A percentile compares a stretch with the other conserved stretches of the same genome.
Conservation (phyloP, 2,797 vertebrate genomes). For the Pseudomugil tenellus region DNA sequence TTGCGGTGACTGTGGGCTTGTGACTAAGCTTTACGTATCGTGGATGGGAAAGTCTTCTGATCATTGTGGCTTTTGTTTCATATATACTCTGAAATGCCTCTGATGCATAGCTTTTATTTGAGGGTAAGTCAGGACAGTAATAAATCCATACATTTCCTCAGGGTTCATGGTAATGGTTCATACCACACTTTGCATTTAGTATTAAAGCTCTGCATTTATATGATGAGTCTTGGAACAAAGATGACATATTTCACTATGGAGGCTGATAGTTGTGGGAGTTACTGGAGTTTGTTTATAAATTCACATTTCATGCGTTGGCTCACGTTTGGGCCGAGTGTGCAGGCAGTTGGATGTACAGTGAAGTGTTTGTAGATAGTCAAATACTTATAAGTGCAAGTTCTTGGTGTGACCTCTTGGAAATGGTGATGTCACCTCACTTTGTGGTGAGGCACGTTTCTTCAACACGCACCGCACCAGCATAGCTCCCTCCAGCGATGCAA, state of each 20-base stretch:
- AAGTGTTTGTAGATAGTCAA: slow-evolving; percentile 41
- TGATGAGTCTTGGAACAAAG: slow-evolving; percentile 59
- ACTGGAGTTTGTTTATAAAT: slow-evolving; percentile 52
- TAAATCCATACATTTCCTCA: slow-evolving; percentile 73
- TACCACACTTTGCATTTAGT: slow-evolving; percentile 56
- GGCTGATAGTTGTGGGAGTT: slow-evolving; percentile 33
- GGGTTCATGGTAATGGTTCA: slow-evolving; percentile 68
- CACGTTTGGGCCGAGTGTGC: slow-evolving; percentile 13
- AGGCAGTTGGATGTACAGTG: slow-evolving; percentile 44
- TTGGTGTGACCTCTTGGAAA: slow-evolving; percentile 39
- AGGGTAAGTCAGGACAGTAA: slow-evolving; percentile 44
- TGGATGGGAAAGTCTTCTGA: slow-evolving; percentile 58
- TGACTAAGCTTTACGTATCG: slow-evolving; percentile 70
- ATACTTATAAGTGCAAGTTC: slow-evolving; percentile 38
- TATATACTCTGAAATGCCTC: slow-evolving; percentile 63
- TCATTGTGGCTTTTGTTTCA: slow-evolving; percentile 68
- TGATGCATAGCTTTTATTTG: slow-evolving; percentile 57
- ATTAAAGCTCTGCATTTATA: slow-evolving; percentile 66
- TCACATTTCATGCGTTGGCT: slow-evolving; percentile 30
- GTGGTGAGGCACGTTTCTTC: slow-evolving; percentile 53
- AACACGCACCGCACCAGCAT: slow-evolving; percentile 67
- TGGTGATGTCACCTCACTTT: slow-evolving; percentile 69
- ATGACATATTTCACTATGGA: slow-evolving; percentile 46
- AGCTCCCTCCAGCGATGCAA: slow-evolving; percentile 44
- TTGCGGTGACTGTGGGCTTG: slow-evolving; percentile 72